Base-by-base conservation (phyloP, 2,888 invertebrate species). In the Mythimna pallens region DNA sequence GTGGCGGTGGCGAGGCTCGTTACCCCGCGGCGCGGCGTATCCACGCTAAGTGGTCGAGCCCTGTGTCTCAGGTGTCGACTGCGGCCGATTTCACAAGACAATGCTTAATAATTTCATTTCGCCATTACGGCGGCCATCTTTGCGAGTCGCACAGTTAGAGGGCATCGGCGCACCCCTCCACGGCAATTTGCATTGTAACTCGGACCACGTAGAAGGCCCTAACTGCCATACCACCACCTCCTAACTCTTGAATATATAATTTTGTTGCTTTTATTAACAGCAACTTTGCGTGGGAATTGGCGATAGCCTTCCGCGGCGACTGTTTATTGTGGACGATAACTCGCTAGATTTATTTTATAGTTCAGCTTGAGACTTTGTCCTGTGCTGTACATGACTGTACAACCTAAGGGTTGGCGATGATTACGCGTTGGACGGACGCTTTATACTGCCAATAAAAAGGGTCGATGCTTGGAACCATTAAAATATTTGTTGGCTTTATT, bases 21-120 rank as follows among this genome's bases (percentile, higher is more conserved):
- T 79, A 79, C 75, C 76, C 75, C 74, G 84, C 76, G 70, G 72
- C 74, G 65, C 65, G 92, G 93, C 82, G 87, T 93, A 91, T 95
- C 95, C 94, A 94, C 86, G 82, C 85, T 93, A 93, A 91, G 89
- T 88, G 84, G 82, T 89, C 91, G 88, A 85, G 83, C 84, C 83
- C 89, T 87, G 90, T 92, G 95, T 91, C 96, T 95, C 96, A 96
- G 96, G 96, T 96, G 96, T 95, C 95, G 95, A 95, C 95, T 94
- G 94, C 94, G 95, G 95, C 94, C 95, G 95, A 96, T 96, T 96
- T 93, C 94, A 94, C 94, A 96, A 96, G 96, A 96, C 96, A 96
- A 96, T 96, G 95, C 96, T 95, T 96, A 96, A 96, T 96, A 96
- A 96, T 96, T 96, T 96, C 96, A 96, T 96, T 96, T 95, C 93